A percentile compares a stretch with the other conserved stretches of the same genome.
Evolutionary conservation across 2,797 vertebrate species (phyloP).

Genomic region (Pangasius mekongensis): DNA sequence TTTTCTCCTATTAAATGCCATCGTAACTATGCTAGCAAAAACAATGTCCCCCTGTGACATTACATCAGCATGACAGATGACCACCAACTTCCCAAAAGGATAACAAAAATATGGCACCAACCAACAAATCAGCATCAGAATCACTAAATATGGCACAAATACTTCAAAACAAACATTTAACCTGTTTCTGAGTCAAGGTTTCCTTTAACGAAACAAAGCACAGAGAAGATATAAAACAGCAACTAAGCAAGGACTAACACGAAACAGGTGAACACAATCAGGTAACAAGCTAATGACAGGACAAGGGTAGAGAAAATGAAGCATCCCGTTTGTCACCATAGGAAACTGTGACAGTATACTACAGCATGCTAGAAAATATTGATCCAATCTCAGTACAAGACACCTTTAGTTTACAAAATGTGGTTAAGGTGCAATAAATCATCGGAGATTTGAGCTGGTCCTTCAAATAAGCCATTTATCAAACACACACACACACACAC

Average conservation of each 20-base stretch:
- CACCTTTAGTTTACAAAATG: background rate
- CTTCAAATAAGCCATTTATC: background rate
- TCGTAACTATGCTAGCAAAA: background rate
- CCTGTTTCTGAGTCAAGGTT: background rate
- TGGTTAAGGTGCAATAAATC: background rate
- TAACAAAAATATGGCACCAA: too few relatives aligned
- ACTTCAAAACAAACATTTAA: too few relatives aligned
- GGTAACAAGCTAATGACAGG: background rate
- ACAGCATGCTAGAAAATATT: background rate
- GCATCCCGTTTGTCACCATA: background rate
- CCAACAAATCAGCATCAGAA: too few relatives aligned
- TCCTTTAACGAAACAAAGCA: background rate
- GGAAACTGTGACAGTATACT: background rate
- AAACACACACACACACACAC: slow-evolving; percentile 8
- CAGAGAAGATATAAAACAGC: background rate
- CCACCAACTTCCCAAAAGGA: too few relatives aligned
- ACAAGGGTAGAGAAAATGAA: background rate
- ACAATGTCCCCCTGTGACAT: too few relatives aligned
- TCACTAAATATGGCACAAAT: background rate
- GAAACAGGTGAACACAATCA: background rate
- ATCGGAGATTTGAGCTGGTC: background rate
- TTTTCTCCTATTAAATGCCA: too few relatives aligned
- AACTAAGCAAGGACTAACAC: background rate
- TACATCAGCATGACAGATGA: too few relatives aligned
- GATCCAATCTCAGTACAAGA: background rate